Conservation (phyloP, 2,888 invertebrate species). For the Rhaphigaster nebulosa region DNA sequence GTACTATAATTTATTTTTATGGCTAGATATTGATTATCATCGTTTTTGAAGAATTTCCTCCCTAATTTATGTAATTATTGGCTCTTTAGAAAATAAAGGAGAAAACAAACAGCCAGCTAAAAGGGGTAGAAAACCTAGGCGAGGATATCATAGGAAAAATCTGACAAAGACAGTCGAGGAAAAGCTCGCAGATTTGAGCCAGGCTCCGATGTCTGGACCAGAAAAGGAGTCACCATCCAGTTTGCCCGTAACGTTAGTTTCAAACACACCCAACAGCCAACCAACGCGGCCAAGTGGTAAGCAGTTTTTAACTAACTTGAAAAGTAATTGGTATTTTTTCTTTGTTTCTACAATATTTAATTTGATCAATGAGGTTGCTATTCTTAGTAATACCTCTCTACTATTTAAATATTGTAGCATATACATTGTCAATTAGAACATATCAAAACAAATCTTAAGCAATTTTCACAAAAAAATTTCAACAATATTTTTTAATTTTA, state of each 20-base stretch:
- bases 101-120: conserved; percentile 47
- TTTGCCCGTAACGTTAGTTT: conserved; percentile 15
- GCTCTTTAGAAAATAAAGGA: conserved; percentile 50
- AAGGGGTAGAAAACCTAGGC: conserved; percentile 53
- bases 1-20: not conserved
- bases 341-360: not conserved
- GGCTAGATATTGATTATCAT: not conserved
- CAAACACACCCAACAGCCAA: conserved; percentile 55
- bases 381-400: too few species aligned
- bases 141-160: conserved; percentile 54
- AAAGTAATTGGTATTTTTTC: not conserved
- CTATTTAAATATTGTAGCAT: too few species aligned
- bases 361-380: not conserved
- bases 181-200: not conserved
- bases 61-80: conserved; percentile 7
- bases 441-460: too few species aligned
- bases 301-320: not conserved
- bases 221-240: not conserved
- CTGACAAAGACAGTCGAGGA: conserved; percentile 14
- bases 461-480: too few species aligned
- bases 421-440: too few species aligned
- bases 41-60: not conserved
- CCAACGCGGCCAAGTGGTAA: conserved; percentile 56
- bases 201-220: not conserved
- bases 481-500: too few species aligned